phyloP scores from a whole-genome alignment of 30 jellyfish, hydroid and myxozoan species.

The Aurelia sp. region DNA sequence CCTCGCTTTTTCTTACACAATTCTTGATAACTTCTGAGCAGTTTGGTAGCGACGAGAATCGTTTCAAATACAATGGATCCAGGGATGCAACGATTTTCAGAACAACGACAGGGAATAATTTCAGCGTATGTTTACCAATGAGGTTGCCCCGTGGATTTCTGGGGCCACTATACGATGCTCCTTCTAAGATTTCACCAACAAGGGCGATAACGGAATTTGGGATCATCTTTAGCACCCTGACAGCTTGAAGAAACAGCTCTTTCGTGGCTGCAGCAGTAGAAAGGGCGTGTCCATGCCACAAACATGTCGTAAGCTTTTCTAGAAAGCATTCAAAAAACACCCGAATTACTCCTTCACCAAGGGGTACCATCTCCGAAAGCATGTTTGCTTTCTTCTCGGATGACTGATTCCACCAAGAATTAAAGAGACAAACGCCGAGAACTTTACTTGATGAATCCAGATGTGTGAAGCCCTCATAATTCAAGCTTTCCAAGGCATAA shows the following conservation, averaged over 20 bases:
- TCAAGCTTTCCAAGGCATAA: not conserved
- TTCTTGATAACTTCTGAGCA: not conserved
- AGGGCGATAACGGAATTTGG: not conserved
- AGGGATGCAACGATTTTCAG: conserved; percentile 27
- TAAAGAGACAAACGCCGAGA: not conserved
- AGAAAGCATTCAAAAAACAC: conserved; percentile 7
- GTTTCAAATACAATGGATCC: conserved; percentile 49
- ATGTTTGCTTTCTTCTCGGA: not conserved
- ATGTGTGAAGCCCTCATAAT: not conserved
- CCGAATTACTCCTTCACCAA: not conserved
- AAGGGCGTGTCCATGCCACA: not conserved
- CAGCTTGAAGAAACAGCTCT: not conserved
- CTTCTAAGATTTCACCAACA: conserved; percentile 18
- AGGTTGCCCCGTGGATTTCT: conserved; percentile 11
- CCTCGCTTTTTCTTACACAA: not conserved
- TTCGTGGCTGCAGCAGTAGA: not conserved
- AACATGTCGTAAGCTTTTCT: not conserved
- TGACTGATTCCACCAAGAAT: not conserved
- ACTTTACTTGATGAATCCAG: not conserved
- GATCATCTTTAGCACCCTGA: conserved; percentile 22
- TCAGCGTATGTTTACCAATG: not conserved
- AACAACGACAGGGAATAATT: conserved; percentile 26
- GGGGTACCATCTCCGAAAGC: not conserved
- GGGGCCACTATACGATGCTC: not conserved
- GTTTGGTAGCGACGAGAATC: not conserved